Percentiles rank a stretch among this genome's conserved stretches.
These are phyloP conservation scores for Magallana nippona DNA, from an alignment of 2,888 invertebrate species.

Conservation along the genomic window DNA sequence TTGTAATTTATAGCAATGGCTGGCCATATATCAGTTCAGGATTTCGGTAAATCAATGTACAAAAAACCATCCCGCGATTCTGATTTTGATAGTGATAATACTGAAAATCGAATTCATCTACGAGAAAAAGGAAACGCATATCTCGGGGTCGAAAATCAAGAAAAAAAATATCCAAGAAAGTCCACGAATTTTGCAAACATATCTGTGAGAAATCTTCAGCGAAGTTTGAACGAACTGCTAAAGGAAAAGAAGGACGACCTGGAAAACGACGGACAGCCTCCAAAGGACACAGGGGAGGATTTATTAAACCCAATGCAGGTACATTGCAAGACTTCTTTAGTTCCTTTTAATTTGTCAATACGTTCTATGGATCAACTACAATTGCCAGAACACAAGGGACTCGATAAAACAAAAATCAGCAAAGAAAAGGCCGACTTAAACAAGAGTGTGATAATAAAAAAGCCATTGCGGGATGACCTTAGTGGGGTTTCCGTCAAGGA, in stretches of 20 bases:
- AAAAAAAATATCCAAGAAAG: background rate
- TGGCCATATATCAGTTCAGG: too few species aligned
- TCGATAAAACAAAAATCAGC: background rate
- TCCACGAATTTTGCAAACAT: constrained; percentile 1
- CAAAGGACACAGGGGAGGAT: background rate
- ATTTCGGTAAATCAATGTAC: constrained; percentile 13
- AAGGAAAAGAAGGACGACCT: background rate
- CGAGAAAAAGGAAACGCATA: background rate
- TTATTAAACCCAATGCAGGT: background rate
- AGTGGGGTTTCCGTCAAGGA: background rate
- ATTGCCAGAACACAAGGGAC: background rate
- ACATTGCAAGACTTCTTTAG: background rate
- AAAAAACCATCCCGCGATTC: background rate
- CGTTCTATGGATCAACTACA: background rate
- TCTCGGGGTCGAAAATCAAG: background rate
- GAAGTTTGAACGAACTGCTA: background rate
- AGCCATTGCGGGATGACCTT: background rate
- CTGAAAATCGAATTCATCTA: background rate
- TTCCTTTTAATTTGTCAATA: background rate
- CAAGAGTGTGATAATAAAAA: background rate
- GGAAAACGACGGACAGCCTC: background rate
- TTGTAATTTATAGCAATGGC: too few species aligned
- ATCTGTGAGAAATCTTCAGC: background rate
- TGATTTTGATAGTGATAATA: background rate
- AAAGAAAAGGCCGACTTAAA: constrained; percentile 1